phyloP scores from a whole-genome alignment of 2,888 invertebrate genomes.

The Alloscopus bannaensis region DNA sequence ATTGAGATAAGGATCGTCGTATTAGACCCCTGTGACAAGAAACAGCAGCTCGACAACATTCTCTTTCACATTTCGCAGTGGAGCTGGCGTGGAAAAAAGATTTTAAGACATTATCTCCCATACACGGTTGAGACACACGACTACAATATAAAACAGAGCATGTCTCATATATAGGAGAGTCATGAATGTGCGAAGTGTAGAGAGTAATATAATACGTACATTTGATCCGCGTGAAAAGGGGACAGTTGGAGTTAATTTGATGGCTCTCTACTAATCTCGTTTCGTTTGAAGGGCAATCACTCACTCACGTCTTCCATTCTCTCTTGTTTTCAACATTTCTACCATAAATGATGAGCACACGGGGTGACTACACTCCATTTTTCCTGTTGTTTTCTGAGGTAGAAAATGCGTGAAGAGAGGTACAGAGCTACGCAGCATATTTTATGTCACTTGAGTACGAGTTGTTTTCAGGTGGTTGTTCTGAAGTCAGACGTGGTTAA shows the following conservation, averaged over 20 bases:
- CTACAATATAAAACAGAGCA: no score
- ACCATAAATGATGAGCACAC: no score
- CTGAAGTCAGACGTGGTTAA: no score
- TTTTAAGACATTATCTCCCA: conserved; percentile 23
- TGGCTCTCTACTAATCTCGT: conserved; percentile 36
- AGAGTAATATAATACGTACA: conserved; percentile 9
- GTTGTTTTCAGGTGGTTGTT: no score
- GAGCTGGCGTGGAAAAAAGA: conserved; percentile 12
- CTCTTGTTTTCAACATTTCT: no score
- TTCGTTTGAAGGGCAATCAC: conserved; percentile 30
- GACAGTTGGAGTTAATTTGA: conserved; percentile 47
- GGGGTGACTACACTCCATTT: no score
- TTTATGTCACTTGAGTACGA: no score
- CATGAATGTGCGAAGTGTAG: background rate
- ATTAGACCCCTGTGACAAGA: conserved; percentile 47
- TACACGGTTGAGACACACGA: conserved; percentile 16
- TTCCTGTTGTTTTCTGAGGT: no score
- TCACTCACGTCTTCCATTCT: conserved; percentile 19
- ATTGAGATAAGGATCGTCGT: conserved; percentile 38
- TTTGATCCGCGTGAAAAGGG: conserved; percentile 42
- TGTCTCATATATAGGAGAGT: background rate
- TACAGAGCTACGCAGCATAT: no score
- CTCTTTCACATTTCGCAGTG: no score
- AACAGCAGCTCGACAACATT: conserved; percentile 18
- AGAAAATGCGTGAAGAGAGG: no score